A percentile compares a stretch with the other conserved stretches of the same genome.
These are phyloP conservation scores for Loxodonta africana DNA, from an alignment of 2,113 vertebrate species.

Conservation along the genomic window DNA sequence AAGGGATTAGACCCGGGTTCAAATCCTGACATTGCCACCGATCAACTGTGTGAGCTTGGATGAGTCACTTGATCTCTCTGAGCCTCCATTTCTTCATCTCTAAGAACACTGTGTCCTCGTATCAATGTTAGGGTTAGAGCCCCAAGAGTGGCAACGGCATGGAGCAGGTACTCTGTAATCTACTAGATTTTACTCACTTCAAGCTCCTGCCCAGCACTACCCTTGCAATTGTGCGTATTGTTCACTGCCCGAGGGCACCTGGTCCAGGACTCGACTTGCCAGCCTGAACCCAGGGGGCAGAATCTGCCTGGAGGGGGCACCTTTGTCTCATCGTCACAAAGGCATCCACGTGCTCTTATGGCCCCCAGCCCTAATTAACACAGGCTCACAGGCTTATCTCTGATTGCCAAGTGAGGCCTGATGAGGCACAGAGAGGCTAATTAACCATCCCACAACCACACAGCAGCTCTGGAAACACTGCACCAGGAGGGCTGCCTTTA, in stretches of 20 bases:
- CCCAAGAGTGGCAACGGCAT: fast-evolving
- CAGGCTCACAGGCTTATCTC: fast-evolving
- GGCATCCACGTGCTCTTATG: not conserved
- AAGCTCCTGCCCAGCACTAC: not conserved
- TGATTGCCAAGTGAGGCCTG: not conserved
- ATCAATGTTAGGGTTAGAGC: not conserved
- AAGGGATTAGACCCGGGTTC: not conserved
- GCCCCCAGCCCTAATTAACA: not conserved
- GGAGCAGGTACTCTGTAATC: fast-evolving
- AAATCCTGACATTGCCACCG: too few relatives aligned
- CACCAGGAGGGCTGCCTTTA: not conserved
- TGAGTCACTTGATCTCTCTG: not conserved
- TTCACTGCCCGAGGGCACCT: not conserved
- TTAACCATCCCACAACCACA: not conserved
- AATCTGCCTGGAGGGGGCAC: not conserved
- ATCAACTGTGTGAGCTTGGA: not conserved
- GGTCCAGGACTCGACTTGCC: not conserved
- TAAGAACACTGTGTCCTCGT: not conserved
- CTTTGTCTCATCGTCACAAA: not conserved
- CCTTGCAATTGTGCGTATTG: fast-evolving
- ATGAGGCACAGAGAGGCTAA: not conserved
- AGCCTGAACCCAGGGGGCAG: not conserved
- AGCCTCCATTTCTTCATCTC: not conserved
- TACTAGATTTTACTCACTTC: fast-evolving
- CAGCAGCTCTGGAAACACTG: not conserved